phyloP scores from a whole-genome alignment of 2,888 invertebrate species.

The Lasioglossum morio region DNA sequence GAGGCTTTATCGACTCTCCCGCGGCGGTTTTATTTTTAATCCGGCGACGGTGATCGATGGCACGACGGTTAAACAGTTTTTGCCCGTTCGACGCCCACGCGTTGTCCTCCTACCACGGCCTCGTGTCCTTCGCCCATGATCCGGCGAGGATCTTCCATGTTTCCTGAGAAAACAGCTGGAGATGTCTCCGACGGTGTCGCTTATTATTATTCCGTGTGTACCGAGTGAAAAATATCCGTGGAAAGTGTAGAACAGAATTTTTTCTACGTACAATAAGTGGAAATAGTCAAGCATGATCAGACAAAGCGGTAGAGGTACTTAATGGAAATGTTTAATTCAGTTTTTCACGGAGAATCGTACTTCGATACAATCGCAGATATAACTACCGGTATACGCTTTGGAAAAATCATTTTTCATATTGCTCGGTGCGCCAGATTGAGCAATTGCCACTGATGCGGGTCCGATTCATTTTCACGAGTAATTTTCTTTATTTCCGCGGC shows the following conservation, averaged over 20 bases:
- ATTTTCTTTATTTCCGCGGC: background rate
- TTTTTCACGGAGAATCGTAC: background rate
- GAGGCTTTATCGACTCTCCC: constrained; percentile 9
- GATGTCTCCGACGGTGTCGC: background rate
- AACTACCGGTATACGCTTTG: background rate
- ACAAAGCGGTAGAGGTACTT: background rate
- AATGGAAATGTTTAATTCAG: background rate
- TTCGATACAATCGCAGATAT: too few species aligned
- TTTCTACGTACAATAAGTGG: background rate
- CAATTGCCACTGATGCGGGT: background rate
- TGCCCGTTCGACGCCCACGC: constrained; percentile 15
- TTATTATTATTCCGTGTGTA: background rate
- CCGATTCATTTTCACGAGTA: background rate
- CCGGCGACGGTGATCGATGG: constrained; percentile 40
- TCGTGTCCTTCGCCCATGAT: background rate
- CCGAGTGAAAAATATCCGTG: background rate
- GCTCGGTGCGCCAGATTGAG: background rate
- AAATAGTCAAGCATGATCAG: background rate
- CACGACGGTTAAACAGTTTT: constrained; percentile 44
- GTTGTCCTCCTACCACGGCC: background rate
- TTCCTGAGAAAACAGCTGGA: background rate
- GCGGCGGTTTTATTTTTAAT: constrained; percentile 38
- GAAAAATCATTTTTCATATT: background rate
- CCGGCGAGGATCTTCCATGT: background rate
- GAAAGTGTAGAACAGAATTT: background rate